Base-by-base conservation (phyloP, 2,888 invertebrate genomes). In the Plebejus melissa region DNA sequence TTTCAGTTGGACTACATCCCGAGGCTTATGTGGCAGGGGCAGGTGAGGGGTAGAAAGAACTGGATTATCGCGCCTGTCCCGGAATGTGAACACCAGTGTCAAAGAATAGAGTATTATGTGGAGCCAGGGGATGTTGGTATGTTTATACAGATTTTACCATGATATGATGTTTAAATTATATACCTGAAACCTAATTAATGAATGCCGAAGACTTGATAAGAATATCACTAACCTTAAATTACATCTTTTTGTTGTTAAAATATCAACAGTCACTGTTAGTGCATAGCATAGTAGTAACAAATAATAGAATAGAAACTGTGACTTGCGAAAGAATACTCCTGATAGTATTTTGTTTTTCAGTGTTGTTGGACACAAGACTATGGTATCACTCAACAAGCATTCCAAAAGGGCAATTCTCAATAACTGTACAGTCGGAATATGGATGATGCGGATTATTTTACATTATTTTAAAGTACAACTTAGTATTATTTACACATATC, bases 1-100 rank as follows among this genome's bases (percentile, higher is more conserved):
- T 90, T 94, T 74, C 86, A 98, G 98, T 90, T 98, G 86, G 98
- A 98, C 89, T 98, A 97, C 85, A 98, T 98, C 80, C 96, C 97
- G 80, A 95, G 98, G 78, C 94, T 98, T 50, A 98, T 98, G 95
- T 98, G 98, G 98, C 98, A 98, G 90, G 98, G 98, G 2, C 98
- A 98, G 90, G 94, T 98, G 22, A 94, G 95, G 81, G 98, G 98
- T 0, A 96, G 95, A 81, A 98, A 98, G 91, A 96, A 95, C 13
- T 98, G 98, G 98, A 93, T 94, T 32, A 89, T 98, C 57, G 95
- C 96, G 16, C 98, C 98, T 0, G 96, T 97, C 0, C 97, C 98
- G 0, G 98, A 98, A 90, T 98, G 98, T 91, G 97, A 98, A 86
- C 87, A 95, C 83, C 86, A 96, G 76, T 98, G 98, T 86, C 90